Evolutionary conservation across 2,888 invertebrate genomes (phyloP), one percentile per base, ranked within the genome.

Genomic region (Gastrophysa polygoni): DNA sequence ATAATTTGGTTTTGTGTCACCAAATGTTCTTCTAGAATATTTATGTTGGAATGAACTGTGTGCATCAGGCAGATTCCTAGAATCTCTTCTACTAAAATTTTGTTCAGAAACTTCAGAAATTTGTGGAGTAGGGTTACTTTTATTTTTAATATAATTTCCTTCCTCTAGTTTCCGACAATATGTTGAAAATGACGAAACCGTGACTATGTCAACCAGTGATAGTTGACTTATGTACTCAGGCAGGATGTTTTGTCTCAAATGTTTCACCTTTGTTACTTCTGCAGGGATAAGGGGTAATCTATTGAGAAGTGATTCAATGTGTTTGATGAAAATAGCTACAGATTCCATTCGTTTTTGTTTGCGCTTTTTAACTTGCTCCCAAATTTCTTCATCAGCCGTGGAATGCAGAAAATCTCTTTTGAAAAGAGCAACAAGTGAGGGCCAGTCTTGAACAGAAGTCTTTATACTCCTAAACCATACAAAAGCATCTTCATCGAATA

Each of bases 261-360:
- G 49, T 34, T 49, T 57, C 18, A 46, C 32, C 18, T 14, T 51
- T 4, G 20, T 11, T 49, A 6, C 28, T 32, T 11, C 29, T 7
- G 29, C 18, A 1, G 28, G 50, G 14, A 14, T 43, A 8, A 21
- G 14, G 17, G 21, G 34, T n/a, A 16, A 17, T 52, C 57, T 46
- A 48, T n/a, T 20, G 38, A 55, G 57, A 6, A 57, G 21, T 16
- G 50, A 51, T 28, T 50, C 56, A 14, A 61, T 24, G 18, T 50
- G 51, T 5, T 50, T 34, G 21, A 57, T 52, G 38, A 28, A 61
- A 48, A 61, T 61, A 43, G 43, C 52, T 10, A 57, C 57, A 18
- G 14, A 10, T 18, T 52, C 52, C 34, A 32, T 47, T 32, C 28
- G 8, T 46, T 34, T 57, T 11, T 61, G 61, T 34, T 57, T 57